Evolutionary conservation across 2,113 vertebrate genomes (phyloP).

Genomic region (Nicator chloris): DNA sequence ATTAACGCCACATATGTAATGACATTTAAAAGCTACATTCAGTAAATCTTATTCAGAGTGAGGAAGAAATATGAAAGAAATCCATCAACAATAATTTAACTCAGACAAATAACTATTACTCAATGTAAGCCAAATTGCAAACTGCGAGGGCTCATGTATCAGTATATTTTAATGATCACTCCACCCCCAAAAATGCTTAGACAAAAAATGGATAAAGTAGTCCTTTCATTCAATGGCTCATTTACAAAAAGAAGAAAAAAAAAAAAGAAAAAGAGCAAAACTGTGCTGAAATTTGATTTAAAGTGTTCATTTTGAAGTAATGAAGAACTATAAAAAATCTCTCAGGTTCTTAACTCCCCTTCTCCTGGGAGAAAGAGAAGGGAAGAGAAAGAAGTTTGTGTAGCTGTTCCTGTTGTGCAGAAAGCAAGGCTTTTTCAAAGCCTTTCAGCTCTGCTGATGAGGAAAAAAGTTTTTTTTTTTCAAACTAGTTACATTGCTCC

Average conservation of each 20-base stretch:
- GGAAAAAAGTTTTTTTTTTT: conserved; percentile 12
- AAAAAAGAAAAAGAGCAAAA: background rate
- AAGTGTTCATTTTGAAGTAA: conserved; percentile 45
- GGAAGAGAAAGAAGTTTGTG: background rate
- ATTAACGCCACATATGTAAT: conserved; percentile 53
- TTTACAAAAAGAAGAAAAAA: background rate
- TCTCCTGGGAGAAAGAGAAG: conserved; percentile 25
- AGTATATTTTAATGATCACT: conserved; percentile 21
- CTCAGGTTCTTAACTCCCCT: conserved; percentile 41
- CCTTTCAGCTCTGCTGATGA: background rate
- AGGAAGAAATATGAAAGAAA: conserved; percentile 57
- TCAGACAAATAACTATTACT: conserved; percentile 58
- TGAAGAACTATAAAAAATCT: conserved; percentile 18
- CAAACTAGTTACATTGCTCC: background rate
- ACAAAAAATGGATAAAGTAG: conserved; percentile 12
- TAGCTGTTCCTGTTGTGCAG: background rate
- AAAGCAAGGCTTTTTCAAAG: conserved; percentile 10
- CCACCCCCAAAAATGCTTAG: background rate
- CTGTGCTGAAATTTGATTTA: conserved; percentile 39
- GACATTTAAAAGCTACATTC: conserved; percentile 56
- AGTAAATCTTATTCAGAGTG: conserved; percentile 51
- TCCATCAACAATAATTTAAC: conserved; percentile 62
- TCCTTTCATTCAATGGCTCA: background rate
- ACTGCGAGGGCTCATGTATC: background rate
- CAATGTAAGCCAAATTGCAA: conserved; percentile 32